Conservation (phyloP, 2,113 vertebrate genomes). For the Megaptera novaeangliae region DNA sequence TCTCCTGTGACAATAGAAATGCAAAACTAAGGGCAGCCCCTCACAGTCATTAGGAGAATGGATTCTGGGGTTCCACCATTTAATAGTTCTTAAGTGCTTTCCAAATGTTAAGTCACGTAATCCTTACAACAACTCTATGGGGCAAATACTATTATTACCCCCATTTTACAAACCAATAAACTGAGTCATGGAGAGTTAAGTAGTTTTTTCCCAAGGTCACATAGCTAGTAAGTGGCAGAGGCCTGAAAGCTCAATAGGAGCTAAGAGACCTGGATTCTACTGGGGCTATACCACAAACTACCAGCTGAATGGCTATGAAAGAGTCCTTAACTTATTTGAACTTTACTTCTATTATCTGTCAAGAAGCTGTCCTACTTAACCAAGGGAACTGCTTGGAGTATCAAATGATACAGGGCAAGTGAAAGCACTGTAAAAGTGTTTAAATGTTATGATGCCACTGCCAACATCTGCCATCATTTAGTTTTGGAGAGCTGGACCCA, state of each 20-base stretch:
- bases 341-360: neutral
- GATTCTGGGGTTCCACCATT: neutral
- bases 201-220: neutral
- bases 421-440: neutral
- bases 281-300: neutral
- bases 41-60: neutral
- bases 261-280: neutral
- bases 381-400: neutral
- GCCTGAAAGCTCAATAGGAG: neutral
- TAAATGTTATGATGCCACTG: neutral
- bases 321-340: neutral
- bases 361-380: neutral
- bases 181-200: neutral
- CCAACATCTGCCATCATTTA: neutral
- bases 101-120: neutral
- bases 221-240: neutral
- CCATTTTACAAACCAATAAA: slow-evolving; percentile 27
- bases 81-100: neutral
- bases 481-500: neutral
- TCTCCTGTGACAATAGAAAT: neutral
- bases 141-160: neutral
- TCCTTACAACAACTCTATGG: neutral
- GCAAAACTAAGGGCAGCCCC: neutral
- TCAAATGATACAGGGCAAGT: neutral
- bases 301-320: neutral